Base-by-base conservation (phyloP, 2,888 invertebrate genomes). In the Heliothis peltigera region DNA sequence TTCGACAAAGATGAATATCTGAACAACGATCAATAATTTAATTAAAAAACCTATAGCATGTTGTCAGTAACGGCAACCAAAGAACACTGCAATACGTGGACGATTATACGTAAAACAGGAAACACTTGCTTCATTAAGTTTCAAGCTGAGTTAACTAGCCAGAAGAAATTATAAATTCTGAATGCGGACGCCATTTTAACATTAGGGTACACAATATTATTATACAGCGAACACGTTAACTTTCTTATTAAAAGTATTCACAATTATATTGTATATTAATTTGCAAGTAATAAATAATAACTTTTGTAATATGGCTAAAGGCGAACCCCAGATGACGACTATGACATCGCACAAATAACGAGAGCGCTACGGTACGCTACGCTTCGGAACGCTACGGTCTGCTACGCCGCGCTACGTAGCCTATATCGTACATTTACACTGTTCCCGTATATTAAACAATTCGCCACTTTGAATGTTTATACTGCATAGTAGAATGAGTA, bases 331-430 rank as follows among this genome's bases (percentile, higher is more conserved):
- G 15, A 7, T 15, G 1, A 35, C 15, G 4, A 35, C 15, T 15
- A 15, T 12, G 15, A 2, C 15, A 35, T 15, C 8, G 15, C 2
- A 42, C 21, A n/a, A 17, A 62, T 62, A 70, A 61, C 39, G 70
- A 7, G 32, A 22, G n/a, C 15, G 39, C 65, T 69, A 66, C 69
- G 65, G 46, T 18, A 35, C 22, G 47, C 66, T 69, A 69, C 66
- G 44, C 35, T 2, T 8, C 10, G 52, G 22, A 3, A 2, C 12
- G 28, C 59, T 51, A 65, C 68, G 59, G n/a, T 8, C 17, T 18
- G 49, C 65, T 67, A 68, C 39, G 59, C 25, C 2, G 12, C 39
- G 28, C 44, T 54, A 28, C 28, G 47, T 21, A 18, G 35, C 35
- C 15, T 49, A 18, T 44, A 18, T 17, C 15, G 10, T n/a, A 6